Percentiles rank a stretch among this genome's conserved stretches.
phyloP scores from a whole-genome alignment of 2,888 invertebrate genomes.

The Strigamia transsilvanica region DNA sequence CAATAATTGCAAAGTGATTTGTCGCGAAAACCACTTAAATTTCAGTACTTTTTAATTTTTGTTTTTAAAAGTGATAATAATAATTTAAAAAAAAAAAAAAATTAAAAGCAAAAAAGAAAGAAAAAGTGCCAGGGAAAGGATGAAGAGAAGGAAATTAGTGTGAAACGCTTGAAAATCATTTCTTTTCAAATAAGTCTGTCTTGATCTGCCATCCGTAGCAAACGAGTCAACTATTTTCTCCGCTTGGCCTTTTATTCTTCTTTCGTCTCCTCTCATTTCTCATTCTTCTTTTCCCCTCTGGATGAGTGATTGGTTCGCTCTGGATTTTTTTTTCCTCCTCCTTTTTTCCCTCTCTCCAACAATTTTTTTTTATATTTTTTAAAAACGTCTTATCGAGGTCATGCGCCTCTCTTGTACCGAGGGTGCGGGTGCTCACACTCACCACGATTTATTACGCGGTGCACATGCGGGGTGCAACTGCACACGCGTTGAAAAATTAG shows the following conservation, averaged over 20 bases:
- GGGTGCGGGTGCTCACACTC: background rate
- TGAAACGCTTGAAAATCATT: constrained; percentile 43
- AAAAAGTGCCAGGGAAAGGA: background rate
- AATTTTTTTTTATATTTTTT: constrained; percentile 7
- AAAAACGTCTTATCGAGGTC: constrained; percentile 1
- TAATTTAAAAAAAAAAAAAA: background rate
- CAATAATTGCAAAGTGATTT: too few relatives aligned
- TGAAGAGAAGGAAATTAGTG: background rate
- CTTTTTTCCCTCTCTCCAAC: background rate
- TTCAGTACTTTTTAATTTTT: too few relatives aligned
- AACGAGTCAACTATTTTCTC: constrained; percentile 42
- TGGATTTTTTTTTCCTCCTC: background rate
- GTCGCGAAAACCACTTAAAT: too few relatives aligned
- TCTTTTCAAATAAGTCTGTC: constrained; percentile 37
- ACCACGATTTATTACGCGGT: constrained; percentile 23
- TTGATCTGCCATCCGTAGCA: constrained; percentile 37
- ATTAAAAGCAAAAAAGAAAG: background rate
- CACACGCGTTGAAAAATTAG: constrained; percentile 42
- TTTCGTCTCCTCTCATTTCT: constrained; percentile 42
- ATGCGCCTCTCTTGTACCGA: background rate
- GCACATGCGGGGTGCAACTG: constrained; percentile 21
- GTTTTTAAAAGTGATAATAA: too few relatives aligned
- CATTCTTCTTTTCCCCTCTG: constrained; percentile 38
- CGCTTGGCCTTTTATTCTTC: constrained; percentile 42
- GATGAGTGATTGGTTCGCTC: constrained; percentile 38